Percentiles rank a stretch among this genome's conserved stretches.
These are phyloP conservation scores for Margarornis squamiger DNA, from an alignment of 2,797 vertebrate genomes.

Conservation along the genomic window DNA sequence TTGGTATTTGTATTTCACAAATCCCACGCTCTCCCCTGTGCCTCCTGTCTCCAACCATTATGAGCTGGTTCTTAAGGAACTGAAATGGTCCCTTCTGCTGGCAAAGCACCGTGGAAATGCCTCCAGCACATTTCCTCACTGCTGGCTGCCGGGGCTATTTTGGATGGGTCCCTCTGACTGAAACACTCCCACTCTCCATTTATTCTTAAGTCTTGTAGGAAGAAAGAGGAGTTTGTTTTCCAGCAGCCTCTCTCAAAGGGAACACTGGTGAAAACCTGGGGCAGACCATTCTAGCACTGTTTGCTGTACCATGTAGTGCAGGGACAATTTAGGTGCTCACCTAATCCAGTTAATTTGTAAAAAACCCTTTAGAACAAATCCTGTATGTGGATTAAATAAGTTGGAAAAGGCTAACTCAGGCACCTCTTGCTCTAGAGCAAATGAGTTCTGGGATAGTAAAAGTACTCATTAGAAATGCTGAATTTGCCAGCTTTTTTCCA, in stretches of 20 bases:
- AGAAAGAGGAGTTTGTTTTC: neutral
- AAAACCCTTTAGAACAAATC: neutral
- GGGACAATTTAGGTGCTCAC: neutral
- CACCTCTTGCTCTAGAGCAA: neutral
- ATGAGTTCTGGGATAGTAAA: neutral
- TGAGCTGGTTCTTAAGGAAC: neutral
- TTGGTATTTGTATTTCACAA: neutral
- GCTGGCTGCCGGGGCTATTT: neutral
- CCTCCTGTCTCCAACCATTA: neutral
- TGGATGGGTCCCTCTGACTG: neutral
- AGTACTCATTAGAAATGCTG: neutral
- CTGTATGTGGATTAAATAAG: neutral
- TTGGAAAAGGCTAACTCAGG: neutral
- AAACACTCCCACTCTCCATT: neutral
- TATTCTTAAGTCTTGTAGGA: neutral
- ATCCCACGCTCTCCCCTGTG: neutral
- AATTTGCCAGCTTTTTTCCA: neutral
- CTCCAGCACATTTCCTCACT: neutral
- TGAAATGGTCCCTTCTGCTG: neutral
- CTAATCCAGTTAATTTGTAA: neutral
- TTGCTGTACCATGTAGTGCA: rapidly evolving
- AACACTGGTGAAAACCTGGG: neutral
- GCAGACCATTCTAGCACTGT: neutral
- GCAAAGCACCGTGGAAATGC: neutral
- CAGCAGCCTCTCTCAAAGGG: neutral